A percentile compares a stretch with the other conserved stretches of the same genome.
Evolutionary conservation across 2,888 invertebrate genomes (phyloP).

Genomic region (Coecobrya sp.): DNA sequence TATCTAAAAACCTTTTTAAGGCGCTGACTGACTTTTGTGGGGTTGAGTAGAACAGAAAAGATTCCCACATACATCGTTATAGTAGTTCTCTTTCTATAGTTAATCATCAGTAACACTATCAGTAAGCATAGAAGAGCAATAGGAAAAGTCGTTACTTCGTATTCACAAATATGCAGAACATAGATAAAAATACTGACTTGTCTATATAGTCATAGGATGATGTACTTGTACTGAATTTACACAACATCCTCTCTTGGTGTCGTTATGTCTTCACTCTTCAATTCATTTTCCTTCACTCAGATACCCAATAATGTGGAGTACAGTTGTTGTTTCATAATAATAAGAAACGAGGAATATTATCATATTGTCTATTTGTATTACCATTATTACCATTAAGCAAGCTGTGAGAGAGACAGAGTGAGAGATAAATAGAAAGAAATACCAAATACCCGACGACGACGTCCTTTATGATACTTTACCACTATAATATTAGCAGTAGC

Average conservation of each 20-base stretch:
- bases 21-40: slow-evolving; percentile 14
- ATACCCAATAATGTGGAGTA: background rate
- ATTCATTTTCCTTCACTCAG: slow-evolving; percentile 13
- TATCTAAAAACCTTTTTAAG: slow-evolving; percentile 43
- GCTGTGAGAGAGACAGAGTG: background rate
- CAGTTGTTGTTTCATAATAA: slow-evolving; percentile 36
- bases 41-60: slow-evolving; percentile 33
- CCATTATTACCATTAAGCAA: slow-evolving; percentile 43
- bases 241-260: slow-evolving; percentile 37
- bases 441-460: slow-evolving; percentile 35
- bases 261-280: slow-evolving; percentile 17
- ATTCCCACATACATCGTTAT: slow-evolving; percentile 23
- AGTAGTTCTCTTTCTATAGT: background rate
- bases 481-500: background rate
- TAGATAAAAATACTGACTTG: slow-evolving; percentile 35
- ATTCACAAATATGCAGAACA: slow-evolving; percentile 11
- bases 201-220: background rate
- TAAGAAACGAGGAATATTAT: slow-evolving; percentile 44
- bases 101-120: background rate
- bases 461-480: background rate
- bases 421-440: slow-evolving; percentile 32
- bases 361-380: slow-evolving; percentile 48
- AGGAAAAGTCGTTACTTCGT: slow-evolving; percentile 21
- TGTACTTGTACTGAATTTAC: slow-evolving; percentile 8
- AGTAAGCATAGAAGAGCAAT: slow-evolving; percentile 14